Conservation (phyloP, 2,797 vertebrate genomes). For the Champsocephalus esox region DNA sequence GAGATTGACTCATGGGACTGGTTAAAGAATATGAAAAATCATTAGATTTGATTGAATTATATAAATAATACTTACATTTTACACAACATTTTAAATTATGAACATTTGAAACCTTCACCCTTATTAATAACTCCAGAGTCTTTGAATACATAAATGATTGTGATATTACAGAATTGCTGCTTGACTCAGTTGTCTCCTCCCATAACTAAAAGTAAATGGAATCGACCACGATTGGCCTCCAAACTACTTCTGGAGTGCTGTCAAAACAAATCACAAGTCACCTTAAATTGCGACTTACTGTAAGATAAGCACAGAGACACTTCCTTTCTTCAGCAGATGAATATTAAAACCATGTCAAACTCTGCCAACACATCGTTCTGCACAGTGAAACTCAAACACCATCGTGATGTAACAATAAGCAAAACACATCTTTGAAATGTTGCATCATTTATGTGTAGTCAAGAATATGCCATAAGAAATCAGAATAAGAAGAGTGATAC, state of each 20-base stretch:
- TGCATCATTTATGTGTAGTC: neutral
- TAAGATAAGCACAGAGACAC: constrained; percentile 6
- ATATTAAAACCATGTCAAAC: neutral
- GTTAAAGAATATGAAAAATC: neutral
- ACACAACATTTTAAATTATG: neutral
- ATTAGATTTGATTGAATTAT: too few species aligned
- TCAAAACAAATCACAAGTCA: neutral
- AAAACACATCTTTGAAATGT: neutral
- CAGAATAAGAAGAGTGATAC: neutral
- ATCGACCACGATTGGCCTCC: neutral
- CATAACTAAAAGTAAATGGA: neutral
- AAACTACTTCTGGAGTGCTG: neutral
- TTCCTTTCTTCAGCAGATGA: neutral
- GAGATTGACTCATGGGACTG: neutral
- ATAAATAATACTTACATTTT: too few species aligned
- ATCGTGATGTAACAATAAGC: neutral
- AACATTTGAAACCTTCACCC: neutral
- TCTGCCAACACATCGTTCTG: neutral
- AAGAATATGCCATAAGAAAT: neutral
- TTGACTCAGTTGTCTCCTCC: neutral
- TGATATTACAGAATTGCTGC: neutral
- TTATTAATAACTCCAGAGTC: neutral
- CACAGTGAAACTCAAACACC: neutral
- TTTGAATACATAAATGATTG: neutral
- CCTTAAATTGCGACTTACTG: neutral